Conservation (phyloP, 2,797 vertebrate species). For the Gymnodraco acuticeps region DNA sequence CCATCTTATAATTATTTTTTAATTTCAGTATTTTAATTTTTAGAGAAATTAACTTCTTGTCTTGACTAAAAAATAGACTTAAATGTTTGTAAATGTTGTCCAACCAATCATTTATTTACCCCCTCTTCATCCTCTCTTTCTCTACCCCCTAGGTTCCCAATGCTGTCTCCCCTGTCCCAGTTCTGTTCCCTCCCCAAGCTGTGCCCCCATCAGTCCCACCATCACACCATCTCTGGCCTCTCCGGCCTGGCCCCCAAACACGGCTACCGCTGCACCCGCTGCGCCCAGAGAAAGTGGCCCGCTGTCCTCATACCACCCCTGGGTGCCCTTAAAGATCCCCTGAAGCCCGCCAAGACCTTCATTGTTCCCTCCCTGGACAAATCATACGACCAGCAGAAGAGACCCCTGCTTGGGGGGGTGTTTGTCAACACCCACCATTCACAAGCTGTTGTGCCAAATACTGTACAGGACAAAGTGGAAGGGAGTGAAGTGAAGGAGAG, state of each 20-base stretch:
- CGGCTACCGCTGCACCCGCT: slow-evolving; percentile 89
- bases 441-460: slow-evolving; percentile 64
- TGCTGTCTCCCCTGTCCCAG: slow-evolving; percentile 84
- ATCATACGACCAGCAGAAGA: slow-evolving; percentile 66
- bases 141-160: slow-evolving; percentile 80
- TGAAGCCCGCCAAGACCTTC: slow-evolving; percentile 70
- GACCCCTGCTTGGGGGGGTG: slow-evolving; percentile 67
- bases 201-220: slow-evolving; percentile 93
- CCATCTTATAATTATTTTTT: not conserved
- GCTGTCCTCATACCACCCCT: slow-evolving; percentile 81
- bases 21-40: not conserved
- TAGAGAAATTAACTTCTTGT: not conserved
- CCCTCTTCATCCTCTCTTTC: not conserved
- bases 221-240: slow-evolving; percentile 91
- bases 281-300: slow-evolving; percentile 95
- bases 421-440: slow-evolving; percentile 52
- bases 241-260: slow-evolving; percentile 86
- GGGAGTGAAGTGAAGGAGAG: slow-evolving; percentile 54
- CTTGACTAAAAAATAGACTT: not conserved
- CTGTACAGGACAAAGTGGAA: slow-evolving; percentile 53
- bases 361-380: slow-evolving; percentile 83
- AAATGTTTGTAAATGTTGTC: not conserved
- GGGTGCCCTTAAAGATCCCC: slow-evolving; percentile 72
- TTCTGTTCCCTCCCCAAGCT: slow-evolving; percentile 83
- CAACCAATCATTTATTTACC: not conserved